Conservation (phyloP, 2,797 vertebrate genomes). For the Rhinichthys osculus region DNA sequence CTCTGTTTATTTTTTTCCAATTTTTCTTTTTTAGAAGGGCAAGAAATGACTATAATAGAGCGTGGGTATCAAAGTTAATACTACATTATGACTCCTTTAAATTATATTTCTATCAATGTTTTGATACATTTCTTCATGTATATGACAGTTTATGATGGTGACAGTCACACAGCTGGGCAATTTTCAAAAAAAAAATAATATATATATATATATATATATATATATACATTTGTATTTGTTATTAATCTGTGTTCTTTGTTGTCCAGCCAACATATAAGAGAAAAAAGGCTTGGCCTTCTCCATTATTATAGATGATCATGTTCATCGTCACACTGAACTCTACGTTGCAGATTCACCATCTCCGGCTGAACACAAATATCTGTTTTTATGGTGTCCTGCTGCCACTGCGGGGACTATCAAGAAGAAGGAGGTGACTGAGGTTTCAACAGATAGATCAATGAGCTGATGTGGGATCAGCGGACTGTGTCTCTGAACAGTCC, state of each 20-base stretch:
- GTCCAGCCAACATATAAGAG: neutral
- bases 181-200: neutral
- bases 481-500: conserved; percentile 32
- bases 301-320: neutral
- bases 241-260: neutral
- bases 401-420: neutral
- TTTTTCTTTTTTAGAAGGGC: too few relatives aligned
- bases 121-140: neutral
- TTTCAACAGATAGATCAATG: conserved; percentile 5
- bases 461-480: conserved; percentile 61
- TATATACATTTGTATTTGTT: neutral
- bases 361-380: neutral
- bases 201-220: neutral
- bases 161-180: neutral
- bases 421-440: neutral
- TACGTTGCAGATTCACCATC: neutral
- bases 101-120: neutral
- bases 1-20: too few relatives aligned
- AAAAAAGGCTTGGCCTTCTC: neutral
- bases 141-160: neutral
- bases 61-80: too few relatives aligned
- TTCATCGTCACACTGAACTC: neutral
- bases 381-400: neutral
- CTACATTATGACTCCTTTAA: too few relatives aligned
- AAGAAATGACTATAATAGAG: too few relatives aligned